Percentiles rank a stretch among this genome's conserved stretches.
These are phyloP conservation scores for Ennomos erosarius DNA, from an alignment of 2,888 invertebrate species.

Conservation along the genomic window DNA sequence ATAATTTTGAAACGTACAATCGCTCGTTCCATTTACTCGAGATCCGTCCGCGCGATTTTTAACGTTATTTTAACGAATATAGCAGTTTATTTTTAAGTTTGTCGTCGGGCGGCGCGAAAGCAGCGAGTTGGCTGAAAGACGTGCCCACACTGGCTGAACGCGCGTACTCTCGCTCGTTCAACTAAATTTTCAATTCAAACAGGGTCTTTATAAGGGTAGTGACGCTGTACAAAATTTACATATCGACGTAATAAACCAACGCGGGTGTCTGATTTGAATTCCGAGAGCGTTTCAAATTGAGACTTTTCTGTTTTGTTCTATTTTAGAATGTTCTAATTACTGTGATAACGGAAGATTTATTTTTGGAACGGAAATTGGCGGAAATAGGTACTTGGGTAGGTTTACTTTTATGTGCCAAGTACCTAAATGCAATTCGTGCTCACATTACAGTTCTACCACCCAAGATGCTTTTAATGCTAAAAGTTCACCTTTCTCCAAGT, in stretches of 20 bases:
- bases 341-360: constrained; percentile 17
- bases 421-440: no score
- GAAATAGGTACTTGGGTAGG: no score
- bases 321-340: constrained; percentile 35
- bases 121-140: constrained; percentile 82
- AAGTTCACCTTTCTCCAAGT: no score
- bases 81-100: constrained; percentile 36
- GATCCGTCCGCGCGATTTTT: constrained; percentile 21
- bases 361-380: background rate
- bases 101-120: constrained; percentile 57
- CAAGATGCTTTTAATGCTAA: no score
- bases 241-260: constrained; percentile 83
- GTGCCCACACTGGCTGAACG: constrained; percentile 78
- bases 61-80: constrained; percentile 29
- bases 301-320: constrained; percentile 52
- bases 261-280: constrained; percentile 80
- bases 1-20: constrained; percentile 33
- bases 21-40: constrained; percentile 10
- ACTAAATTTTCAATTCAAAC: constrained; percentile 85
- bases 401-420: no score
- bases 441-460: no score
- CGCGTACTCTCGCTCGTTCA: constrained; percentile 77
- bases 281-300: constrained; percentile 63
- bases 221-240: constrained; percentile 84
- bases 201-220: constrained; percentile 85